Conservation (phyloP, 1,140 invertebrate species). For the Drosophila pandora region DNA sequence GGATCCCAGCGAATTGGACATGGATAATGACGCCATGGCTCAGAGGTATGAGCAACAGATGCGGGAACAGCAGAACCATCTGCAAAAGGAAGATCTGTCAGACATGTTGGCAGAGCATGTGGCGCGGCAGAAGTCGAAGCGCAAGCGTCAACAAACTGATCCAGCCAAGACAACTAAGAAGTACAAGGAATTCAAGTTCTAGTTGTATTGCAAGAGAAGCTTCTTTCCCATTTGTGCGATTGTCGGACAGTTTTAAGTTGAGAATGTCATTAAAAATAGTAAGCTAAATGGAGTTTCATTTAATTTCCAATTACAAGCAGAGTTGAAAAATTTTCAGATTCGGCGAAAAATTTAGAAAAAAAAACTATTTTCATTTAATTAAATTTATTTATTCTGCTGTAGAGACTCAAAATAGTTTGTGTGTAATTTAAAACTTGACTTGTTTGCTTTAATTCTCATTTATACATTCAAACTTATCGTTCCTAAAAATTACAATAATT, state of each 20-base stretch:
- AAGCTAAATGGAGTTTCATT: background rate
- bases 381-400: conserved; percentile 24
- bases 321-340: no score
- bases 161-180: conserved; percentile 97
- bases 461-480: conserved; percentile 60
- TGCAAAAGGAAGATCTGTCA: conserved; percentile 97
- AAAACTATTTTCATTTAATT: background rate
- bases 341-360: background rate
- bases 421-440: conserved; percentile 34
- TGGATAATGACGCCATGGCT: conserved; percentile 98
- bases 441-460: conserved; percentile 49
- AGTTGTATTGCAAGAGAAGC: conserved; percentile 27
- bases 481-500: conserved; percentile 52
- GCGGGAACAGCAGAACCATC: conserved; percentile 93
- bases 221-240: conserved; percentile 47
- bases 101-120: conserved; percentile 99
- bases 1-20: conserved; percentile 98
- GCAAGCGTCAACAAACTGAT: conserved; percentile 95
- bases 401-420: conserved; percentile 33
- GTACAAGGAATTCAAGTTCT: conserved; percentile 99
- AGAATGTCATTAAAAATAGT: conserved; percentile 63
- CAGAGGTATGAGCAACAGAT: conserved; percentile 98
- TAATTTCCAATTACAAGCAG: background rate
- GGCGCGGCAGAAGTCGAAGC: conserved; percentile 96
- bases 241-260: conserved; percentile 20